Percentiles rank a stretch among this genome's conserved stretches.
These are phyloP conservation scores for Thamnophis sirtalis DNA, from an alignment of 2,113 vertebrate species.

Conservation along the genomic window DNA sequence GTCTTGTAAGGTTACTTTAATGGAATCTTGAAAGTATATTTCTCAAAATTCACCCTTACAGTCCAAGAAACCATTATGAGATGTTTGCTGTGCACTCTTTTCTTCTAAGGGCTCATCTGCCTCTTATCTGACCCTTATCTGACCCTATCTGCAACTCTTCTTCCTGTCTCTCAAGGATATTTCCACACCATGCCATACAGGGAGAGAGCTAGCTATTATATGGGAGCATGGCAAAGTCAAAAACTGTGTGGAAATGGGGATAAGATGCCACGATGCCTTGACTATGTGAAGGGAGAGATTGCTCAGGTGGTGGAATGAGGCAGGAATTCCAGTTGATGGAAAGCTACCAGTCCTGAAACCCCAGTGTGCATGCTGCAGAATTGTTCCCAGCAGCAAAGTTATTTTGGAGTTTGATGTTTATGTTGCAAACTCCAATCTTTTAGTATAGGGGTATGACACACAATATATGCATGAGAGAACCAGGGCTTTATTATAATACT, in stretches of 20 bases:
- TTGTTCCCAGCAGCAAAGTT: neutral
- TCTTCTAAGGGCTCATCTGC: neutral
- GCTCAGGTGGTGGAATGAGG: neutral
- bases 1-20: neutral
- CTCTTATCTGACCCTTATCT: neutral
- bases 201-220: neutral
- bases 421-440: neutral
- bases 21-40: neutral
- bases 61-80: neutral
- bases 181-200: neutral
- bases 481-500: neutral
- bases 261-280: neutral
- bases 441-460: neutral
- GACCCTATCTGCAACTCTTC: neutral
- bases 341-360: neutral
- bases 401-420: neutral
- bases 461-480: neutral
- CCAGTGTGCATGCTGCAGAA: neutral
- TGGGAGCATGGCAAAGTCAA: neutral
- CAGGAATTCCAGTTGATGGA: neutral
- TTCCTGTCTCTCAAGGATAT: neutral
- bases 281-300: neutral
- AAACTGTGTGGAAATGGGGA: neutral
- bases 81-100: neutral
- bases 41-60: neutral